Base-by-base conservation (phyloP, 2,888 invertebrate genomes). In the Heteropelma amictum region DNA sequence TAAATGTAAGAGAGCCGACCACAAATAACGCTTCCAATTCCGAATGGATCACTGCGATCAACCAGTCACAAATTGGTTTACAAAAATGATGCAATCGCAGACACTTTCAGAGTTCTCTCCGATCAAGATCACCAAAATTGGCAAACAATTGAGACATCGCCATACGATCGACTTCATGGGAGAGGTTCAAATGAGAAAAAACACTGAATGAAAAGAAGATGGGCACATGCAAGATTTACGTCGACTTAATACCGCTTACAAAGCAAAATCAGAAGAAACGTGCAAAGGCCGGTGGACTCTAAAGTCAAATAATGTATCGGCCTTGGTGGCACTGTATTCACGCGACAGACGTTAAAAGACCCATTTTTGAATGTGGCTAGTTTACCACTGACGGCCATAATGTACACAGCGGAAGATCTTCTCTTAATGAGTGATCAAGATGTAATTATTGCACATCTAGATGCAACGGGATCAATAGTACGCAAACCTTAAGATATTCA, bases 391-490 rank as follows among this genome's bases (percentile, higher is more conserved):
- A 51, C 45, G 1, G 67, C 35, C 7, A 53, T 53, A 5, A 58
- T 72, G 61, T 73, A 45, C 23, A 68, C 68, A 12, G 54, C 23
- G n/a, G 54, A 33, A 26, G 53, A 73, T 19, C 17, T 65, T 1
- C 26, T 30, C 0, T 23, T 51, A 2, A 12, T 65, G n/a, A 1
- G 14, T 12, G 2, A 1, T 1, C n/a, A 5, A 10, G 45, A 42
- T n/a, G 23, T 6, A 33, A 42, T 7, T 7, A 14, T 60, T 30
- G 8, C 71, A 28, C 78, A 75, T 64, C 33, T 79, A 12, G 77
- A 79, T 70, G 69, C 80, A 1, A 72, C 78, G 0, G 69, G 77
- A 8, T 56, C 71, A 8, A 30, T 76, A 8, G 67, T 60, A 1
- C 72, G 78, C 3, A 47, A 63, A 45, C 77, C 77, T 1, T 26